Base-by-base conservation (phyloP, 2,113 vertebrate genomes). In the Piprites chloris region DNA sequence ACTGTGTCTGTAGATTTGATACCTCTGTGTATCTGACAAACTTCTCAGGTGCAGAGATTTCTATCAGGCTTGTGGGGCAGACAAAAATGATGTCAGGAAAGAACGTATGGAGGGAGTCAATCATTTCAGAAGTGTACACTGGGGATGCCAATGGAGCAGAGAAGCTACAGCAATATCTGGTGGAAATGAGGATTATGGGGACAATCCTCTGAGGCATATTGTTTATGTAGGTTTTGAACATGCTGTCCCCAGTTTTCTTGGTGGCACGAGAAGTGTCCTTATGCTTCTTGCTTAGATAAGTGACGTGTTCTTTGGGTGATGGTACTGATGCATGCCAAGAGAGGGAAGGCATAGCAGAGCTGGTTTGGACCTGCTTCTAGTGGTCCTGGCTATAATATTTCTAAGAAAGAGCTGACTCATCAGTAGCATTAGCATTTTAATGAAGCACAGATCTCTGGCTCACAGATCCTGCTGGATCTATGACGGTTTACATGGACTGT, bases 91-190 rank as follows among this genome's bases (percentile, higher is more conserved):
- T 49, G 26, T 65, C 20, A 4, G 5, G 28, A 41, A 93, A 62
- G 53, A 30, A 83, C 53, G 19, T 2, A 3, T 15, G 12, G 63
- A 69, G 23, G 12, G 63, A 69, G 23, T 17, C 17, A 12, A 13
- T 24, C 0, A 21, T 83, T 90, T 85, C 75, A 52, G 49, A 82
- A 46, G 28, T 3, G 2, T 68, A 28, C 22, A 12, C 1, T 0
- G 1, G 23, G 24, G 14, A 56, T 71, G 35, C 21, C 63, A 85
- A n/a, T 0, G 0, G 53, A 76, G 15, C 30, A 59, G 42, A n/a
- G 52, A 95, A 82, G 9, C 32, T 72, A 22, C 11, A 41, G 41
- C 62, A 46, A 9, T 93, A 85, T 2, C 41, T 47, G 30, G 22
- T 85, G n/a, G 71, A 56, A 87, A 71, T 32, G 22, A 74, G 26